Conservation (phyloP, 92 coral and sea anemone genomes). For the Meandrina meandrites region DNA sequence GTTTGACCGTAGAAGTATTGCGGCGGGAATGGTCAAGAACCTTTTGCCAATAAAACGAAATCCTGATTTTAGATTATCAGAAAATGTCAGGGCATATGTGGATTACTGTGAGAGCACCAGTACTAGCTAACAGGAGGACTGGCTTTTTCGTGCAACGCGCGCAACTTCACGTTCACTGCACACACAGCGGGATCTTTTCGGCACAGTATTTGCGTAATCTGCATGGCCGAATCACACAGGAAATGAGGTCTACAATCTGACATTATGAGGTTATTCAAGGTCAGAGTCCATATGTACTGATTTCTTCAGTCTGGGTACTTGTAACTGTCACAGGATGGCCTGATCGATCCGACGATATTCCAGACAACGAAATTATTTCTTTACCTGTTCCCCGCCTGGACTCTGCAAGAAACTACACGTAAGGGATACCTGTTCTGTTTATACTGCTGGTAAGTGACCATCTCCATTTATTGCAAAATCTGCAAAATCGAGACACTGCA, state of each 20-base stretch:
- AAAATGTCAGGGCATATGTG: background rate
- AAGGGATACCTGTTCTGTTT: background rate
- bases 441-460: background rate
- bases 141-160: too few relatives aligned
- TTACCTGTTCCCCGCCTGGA: background rate
- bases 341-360: background rate
- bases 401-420: background rate
- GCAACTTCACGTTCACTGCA: too few relatives aligned
- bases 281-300: background rate
- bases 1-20: too few relatives aligned
- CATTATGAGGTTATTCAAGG: background rate
- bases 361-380: background rate
- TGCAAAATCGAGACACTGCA: background rate
- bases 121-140: too few relatives aligned
- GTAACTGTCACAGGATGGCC: background rate
- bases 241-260: background rate
- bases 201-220: background rate
- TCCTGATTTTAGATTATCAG: too few relatives aligned
- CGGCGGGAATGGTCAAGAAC: too few relatives aligned
- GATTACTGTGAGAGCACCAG: background rate
- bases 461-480: background rate
- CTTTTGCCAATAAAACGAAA: too few relatives aligned
- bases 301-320: background rate
- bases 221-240: background rate
- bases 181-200: background rate